Percentiles rank a stretch among this genome's conserved stretches.
Conservation (phyloP, 2,113 vertebrate species). For the Montifringilla adamsi region DNA sequence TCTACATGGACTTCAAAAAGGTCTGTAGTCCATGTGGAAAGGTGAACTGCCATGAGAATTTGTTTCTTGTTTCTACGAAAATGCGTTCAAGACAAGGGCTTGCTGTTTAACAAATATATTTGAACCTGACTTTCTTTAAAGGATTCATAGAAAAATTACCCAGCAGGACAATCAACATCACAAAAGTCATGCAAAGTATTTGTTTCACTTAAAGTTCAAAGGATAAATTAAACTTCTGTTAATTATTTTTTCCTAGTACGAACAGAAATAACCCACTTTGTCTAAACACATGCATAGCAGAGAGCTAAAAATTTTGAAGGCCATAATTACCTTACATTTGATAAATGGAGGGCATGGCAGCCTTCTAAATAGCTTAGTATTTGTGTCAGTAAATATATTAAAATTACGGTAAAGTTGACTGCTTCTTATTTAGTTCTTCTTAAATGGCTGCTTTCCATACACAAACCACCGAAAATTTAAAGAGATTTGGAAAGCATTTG, state of each 20-base stretch:
- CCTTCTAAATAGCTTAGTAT: neutral
- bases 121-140: neutral
- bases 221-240: neutral
- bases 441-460: neutral
- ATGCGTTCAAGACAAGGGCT: neutral
- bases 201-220: neutral
- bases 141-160: neutral
- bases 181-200: neutral
- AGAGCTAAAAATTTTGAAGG: neutral
- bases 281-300: neutral
- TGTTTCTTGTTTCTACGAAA: neutral
- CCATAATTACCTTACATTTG: neutral
- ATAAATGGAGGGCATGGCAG: neutral
- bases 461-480: neutral
- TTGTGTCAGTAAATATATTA: neutral
- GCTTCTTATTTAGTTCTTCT: neutral
- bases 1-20: neutral
- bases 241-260: neutral
- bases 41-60: neutral
- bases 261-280: neutral
- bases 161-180: neutral
- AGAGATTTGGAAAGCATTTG: neutral
- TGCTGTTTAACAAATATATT: neutral
- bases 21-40: neutral
- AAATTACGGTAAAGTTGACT: neutral